Evolutionary conservation across 2,113 vertebrate species (phyloP), one percentile per base, ranked within the genome.

Genomic region (Illadopsis cleaveri): DNA sequence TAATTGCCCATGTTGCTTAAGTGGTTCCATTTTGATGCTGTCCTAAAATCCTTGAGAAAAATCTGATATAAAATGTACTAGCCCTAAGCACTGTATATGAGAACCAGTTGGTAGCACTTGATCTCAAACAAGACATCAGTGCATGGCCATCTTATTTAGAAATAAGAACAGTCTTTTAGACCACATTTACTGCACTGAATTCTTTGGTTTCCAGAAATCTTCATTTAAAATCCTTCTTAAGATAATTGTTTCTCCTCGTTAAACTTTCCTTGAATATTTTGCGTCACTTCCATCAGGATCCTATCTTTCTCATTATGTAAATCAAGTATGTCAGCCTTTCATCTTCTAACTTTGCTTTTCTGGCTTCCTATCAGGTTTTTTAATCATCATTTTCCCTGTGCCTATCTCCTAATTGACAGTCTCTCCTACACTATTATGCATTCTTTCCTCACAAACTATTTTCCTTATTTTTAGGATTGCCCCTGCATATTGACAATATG

Each of bases 331-430:
- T 76, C 47, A 86, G 18, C 9, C 25, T 66, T 88, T 88, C 28
- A 76, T 76, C 44, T 70, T 89, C 48, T 80, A 77, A 30, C 8
- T 61, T 71, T 33, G 42, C 5, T 47, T 85, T 11, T 68, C n/a
- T 62, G 51, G 18, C n/a, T 75, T 87, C 68, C 31, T 79, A 4
- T 71, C 3, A 1, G 5, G 4, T 53, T 38, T 40, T 76, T 44
- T 50, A 75, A 51, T 54, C 14, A 69, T 48, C 0, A 1, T 24
- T 62, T 88, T 47, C 19, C 28, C 33, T 0, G 0, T 25, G 22
- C 20, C 40, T 66, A 54, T 54, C 48, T 80, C 54, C n/a, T 50
- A 73, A 81, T 73, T 82, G 57, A 27, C 23, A 83, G 3, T 80
- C 11, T 91, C 20, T 93, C 11, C 30, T 56, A 68, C 2, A 37